Base-by-base conservation (phyloP, 2,888 invertebrate genomes). In the Chouioia cunea region DNA sequence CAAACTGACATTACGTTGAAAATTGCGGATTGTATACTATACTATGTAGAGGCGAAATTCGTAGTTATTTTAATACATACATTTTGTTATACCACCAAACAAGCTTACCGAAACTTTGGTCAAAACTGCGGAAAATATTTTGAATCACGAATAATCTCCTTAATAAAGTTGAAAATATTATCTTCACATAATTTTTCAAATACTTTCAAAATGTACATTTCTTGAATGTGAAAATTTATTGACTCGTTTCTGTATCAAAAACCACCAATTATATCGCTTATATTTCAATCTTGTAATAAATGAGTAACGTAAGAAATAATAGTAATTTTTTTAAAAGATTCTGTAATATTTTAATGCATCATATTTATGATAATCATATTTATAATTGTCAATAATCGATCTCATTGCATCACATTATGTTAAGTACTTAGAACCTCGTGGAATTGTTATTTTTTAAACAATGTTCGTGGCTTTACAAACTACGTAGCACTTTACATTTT, bases 331-430 rank as follows among this genome's bases (percentile, higher is more conserved):
- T 66, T 58, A 53, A 53, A 63, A 16, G 63, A 63, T 63, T 56
- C n/a, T 56, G 53, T 66, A 66, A 50, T 50, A 43, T 20, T 43
- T 54, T 56, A 63, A 52, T 57, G 22, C 44, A 50, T 53, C n/a
- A 58, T 52, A 46, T 65, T 50, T 62, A 52, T 15, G 36, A 10
- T 36, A 36, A 36, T 12, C 36, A 36, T 36, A 65, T 44, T 47
- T 65, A 60, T 60, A 68, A 65, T 44, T 54, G 48, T 65, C 54
- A 68, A 60, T 60, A 69, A 23, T 62, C 52, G 60, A 72, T 72
- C 72, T 72, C 68, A 69, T 69, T 67, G 65, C 72, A 72, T 69
- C 47, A 69, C 23, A 52, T 56, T 56, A 68, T 59, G 60, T 65
- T 46, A 65, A 68, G 68, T 72, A 72, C 68, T 72, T 65, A 69